Evolutionary conservation across 2,797 vertebrate species (phyloP), one percentile per base, ranked within the genome.

Genomic region (Cyprinella venusta): DNA sequence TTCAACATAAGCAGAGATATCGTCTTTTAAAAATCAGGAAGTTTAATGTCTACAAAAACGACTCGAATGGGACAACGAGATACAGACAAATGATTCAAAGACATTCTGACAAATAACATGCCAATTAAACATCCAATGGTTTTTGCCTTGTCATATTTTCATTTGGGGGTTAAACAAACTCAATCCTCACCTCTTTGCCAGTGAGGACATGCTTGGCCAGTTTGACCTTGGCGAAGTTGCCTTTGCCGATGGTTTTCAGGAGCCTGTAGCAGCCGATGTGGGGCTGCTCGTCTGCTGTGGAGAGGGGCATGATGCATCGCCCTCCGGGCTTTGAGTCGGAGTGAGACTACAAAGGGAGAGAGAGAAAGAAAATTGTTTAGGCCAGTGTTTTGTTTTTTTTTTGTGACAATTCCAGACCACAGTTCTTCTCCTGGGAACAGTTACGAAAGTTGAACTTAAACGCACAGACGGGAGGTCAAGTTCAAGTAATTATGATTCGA

Each of bases 181-280:
- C 0, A 16, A 16, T 77, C 12, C 76, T 91, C 86, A 93, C 95
- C 95, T 96, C 95, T 85, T 94, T 96, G 88, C 95, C 95, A 0
- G 95, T 96, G 54, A 95, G 93, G 67, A 96, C 93, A 26, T 96
- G 95, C 36, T 95, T 93, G 2, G 95, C 95, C 90, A 96, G 80
- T 88, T 96, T 96, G 90, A 96, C 95, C 90, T 96, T 96, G 91
- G 95, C 95, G 33, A 96, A 96, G 91, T 96, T 96, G 61, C 95
- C 95, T 88, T 96, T 96, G 90, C 95, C 95, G 16, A 96, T 96
- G 78, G 96, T 96, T 91, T 96, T 96, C 78, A 96, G 91, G 67
- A 96, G 94, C 3, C 95, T 93, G 82, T 96, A 96, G 90, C 95
- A 95, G 76, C 96, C 96, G 5, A 96, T 92, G 71, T 96, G 96